A percentile compares a stretch with the other conserved stretches of the same genome.
Conservation (phyloP, 1,140 invertebrate species). For the Bombus waltoni region DNA sequence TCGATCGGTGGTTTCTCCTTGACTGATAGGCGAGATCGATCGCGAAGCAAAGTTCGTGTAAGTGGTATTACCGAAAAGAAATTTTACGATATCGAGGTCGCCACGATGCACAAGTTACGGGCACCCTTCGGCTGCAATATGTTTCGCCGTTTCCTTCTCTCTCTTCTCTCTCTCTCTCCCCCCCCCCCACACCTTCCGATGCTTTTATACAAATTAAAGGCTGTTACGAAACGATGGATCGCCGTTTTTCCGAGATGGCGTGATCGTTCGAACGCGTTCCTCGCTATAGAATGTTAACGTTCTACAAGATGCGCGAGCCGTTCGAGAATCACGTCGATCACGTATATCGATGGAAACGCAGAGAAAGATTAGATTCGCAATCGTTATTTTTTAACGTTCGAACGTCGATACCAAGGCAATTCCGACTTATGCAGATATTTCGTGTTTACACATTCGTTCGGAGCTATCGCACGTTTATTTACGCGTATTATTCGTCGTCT, state of each 20-base stretch:
- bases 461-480: no score
- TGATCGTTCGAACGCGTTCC: neutral
- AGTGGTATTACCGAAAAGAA: constrained; percentile 21
- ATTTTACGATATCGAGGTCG: constrained; percentile 21
- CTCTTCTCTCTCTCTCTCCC: no score
- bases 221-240: neutral
- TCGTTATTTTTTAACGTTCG: neutral
- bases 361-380: neutral
- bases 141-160: neutral
- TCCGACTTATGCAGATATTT: no score
- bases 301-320: no score
- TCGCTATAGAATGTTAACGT: neutral
- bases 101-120: neutral
- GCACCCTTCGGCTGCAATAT: neutral
- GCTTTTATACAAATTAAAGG: constrained; percentile 36
- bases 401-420: no score
- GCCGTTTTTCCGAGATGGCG: neutral
- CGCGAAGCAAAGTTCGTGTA: constrained; percentile 14
- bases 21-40: constrained; percentile 37
- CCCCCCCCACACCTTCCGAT: neutral
- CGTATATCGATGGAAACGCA: neutral
- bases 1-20: constrained; percentile 43
- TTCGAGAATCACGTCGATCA: neutral
- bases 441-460: no score
- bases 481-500: no score